Percentiles rank a stretch among this genome's conserved stretches.
Evolutionary conservation across 2,113 vertebrate species (phyloP).

Genomic region (Sula dactylatra): DNA sequence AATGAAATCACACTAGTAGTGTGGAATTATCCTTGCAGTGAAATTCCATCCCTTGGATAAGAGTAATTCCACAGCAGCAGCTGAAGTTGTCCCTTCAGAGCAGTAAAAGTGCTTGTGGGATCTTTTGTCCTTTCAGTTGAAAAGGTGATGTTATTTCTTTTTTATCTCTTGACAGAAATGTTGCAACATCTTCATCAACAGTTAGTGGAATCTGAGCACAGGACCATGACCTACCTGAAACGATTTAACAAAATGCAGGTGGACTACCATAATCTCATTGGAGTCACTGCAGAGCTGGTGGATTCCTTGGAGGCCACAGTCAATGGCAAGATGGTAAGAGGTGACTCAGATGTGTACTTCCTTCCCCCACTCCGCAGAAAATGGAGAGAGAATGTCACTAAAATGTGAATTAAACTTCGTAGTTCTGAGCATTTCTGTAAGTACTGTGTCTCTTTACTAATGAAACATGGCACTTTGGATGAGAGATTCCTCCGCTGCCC

Average conservation of each 20-base stretch:
- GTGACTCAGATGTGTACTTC: background rate
- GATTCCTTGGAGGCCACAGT: slow-evolving; percentile 90
- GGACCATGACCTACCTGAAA: slow-evolving; percentile 75
- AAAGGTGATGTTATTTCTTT: background rate
- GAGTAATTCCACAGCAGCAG: background rate
- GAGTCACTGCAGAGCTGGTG: slow-evolving; percentile 90
- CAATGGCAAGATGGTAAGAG: slow-evolving; percentile 90
- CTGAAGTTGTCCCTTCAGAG: background rate
- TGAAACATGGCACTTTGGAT: background rate
- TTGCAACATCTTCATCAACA: slow-evolving; percentile 85
- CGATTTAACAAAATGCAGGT: slow-evolving; percentile 84
- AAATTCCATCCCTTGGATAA: background rate
- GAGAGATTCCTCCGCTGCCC: background rate
- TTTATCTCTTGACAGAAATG: slow-evolving; percentile 70
- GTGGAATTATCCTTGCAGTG: background rate
- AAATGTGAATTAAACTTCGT: background rate
- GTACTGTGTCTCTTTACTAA: background rate
- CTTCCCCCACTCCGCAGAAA: background rate
- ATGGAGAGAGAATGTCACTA: background rate
- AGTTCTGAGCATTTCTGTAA: background rate
- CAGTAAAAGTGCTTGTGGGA: background rate
- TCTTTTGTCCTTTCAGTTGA: background rate
- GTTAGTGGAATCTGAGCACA: slow-evolving; percentile 82
- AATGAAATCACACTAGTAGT: background rate
- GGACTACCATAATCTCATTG: slow-evolving; percentile 89